Evolutionary conservation across 2,888 invertebrate genomes (phyloP).

Genomic region (Enchytraeus crypticus): DNA sequence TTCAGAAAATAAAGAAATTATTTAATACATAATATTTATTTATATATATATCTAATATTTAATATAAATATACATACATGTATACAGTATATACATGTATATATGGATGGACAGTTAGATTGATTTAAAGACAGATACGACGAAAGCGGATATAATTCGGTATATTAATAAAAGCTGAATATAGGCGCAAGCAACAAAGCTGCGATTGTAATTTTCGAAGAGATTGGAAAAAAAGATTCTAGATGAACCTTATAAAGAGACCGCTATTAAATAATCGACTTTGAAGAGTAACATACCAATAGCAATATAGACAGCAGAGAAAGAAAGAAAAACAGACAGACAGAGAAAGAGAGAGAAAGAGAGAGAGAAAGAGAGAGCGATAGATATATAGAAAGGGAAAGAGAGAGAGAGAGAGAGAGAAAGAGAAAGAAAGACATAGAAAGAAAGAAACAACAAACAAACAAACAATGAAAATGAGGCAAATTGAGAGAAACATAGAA

Average conservation of each 20-base stretch:
- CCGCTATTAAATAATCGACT: too few species aligned
- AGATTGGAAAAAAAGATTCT: too few species aligned
- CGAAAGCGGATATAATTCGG: too few species aligned
- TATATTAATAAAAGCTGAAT: too few species aligned
- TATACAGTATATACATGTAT: background rate
- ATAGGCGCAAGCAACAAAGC: too few species aligned
- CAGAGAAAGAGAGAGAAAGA: background rate
- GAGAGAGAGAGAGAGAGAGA: background rate
- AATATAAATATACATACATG: background rate
- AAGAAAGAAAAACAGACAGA: too few species aligned
- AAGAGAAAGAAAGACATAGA: background rate
- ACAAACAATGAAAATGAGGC: background rate
- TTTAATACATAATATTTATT: background rate
- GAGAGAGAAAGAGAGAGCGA: background rate
- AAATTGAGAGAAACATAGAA: background rate
- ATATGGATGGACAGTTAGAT: background rate
- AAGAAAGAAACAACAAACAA: background rate
- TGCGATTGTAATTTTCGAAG: too few species aligned
- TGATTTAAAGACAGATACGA: background rate
- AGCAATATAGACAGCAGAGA: too few species aligned
- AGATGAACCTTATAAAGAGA: too few species aligned
- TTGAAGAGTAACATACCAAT: too few species aligned
- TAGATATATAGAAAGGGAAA: too few species aligned
- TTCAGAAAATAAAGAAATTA: too few species aligned
- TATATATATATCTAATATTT: background rate